Evolutionary conservation across 2,113 vertebrate genomes (phyloP).

Genomic region (Oreotrochilus melanogaster): DNA sequence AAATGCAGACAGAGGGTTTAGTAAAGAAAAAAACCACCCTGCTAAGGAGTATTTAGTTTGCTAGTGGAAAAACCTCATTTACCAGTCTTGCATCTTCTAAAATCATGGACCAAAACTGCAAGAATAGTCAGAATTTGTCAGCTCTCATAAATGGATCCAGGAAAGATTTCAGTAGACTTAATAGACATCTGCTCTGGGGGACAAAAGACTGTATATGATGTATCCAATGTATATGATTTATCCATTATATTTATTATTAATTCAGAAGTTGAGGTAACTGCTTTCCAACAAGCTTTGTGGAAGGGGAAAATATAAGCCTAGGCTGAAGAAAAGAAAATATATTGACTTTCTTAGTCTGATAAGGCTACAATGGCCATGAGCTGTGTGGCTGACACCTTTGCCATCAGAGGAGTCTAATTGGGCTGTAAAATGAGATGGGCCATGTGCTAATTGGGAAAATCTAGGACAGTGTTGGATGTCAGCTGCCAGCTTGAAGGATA

Average conservation of each 20-base stretch:
- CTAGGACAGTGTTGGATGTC: background rate
- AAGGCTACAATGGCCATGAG: background rate
- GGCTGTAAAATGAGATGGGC: background rate
- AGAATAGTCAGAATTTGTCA: background rate
- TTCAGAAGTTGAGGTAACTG: background rate
- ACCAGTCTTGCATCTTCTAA: fast-evolving
- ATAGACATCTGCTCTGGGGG: background rate
- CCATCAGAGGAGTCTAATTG: background rate
- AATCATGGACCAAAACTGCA: background rate
- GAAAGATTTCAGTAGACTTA: background rate
- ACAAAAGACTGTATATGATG: background rate
- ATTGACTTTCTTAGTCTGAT: background rate
- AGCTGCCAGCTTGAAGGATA: background rate
- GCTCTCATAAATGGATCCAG: background rate
- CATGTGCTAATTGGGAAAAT: background rate
- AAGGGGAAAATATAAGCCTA: background rate
- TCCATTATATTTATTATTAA: background rate
- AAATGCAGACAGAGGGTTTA: background rate
- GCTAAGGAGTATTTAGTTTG: background rate
- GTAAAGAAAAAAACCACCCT: background rate
- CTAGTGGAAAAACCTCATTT: background rate
- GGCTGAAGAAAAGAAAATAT: background rate
- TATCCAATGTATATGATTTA: background rate
- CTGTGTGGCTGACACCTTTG: background rate
- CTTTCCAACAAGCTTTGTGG: background rate